phyloP scores from a whole-genome alignment of 2,797 vertebrate species.

The Nannoperca australis region DNA sequence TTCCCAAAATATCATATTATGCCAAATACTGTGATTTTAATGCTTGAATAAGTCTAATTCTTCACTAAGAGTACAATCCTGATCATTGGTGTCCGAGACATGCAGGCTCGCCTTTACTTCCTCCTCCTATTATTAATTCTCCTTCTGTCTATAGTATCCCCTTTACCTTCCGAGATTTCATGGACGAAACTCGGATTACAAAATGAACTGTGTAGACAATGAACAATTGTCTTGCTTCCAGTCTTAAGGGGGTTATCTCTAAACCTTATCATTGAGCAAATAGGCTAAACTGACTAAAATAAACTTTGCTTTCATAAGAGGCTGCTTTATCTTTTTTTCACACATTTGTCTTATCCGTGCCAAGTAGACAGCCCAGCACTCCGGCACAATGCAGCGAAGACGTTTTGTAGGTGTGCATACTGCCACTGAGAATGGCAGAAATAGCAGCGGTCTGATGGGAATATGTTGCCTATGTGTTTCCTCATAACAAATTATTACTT shows the following conservation, averaged over 20 bases:
- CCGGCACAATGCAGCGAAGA: not conserved
- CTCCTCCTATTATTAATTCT: not conserved
- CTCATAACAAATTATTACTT: not conserved
- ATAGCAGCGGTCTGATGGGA: not conserved
- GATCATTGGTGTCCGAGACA: not conserved
- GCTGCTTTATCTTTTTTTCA: constrained; percentile 31
- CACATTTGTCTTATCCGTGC: constrained; percentile 18
- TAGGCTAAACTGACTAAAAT: constrained; percentile 18
- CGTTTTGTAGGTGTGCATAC: not conserved
- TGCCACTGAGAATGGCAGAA: not conserved
- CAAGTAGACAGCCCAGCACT: constrained; percentile 3
- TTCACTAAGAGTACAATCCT: not conserved
- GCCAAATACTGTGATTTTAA: not conserved
- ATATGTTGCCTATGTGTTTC: not conserved
- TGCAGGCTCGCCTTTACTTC: not conserved
- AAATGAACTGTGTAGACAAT: not conserved
- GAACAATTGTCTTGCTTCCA: not conserved
- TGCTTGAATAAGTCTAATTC: not conserved
- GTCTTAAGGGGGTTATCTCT: not conserved
- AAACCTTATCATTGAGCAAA: constrained; percentile 11
- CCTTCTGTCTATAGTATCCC: not conserved
- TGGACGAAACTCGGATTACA: not conserved
- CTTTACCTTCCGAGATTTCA: not conserved
- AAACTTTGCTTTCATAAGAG: constrained; percentile 35
- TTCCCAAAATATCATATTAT: not conserved